Percentiles rank a stretch among this genome's conserved stretches.
Evolutionary conservation across 1,140 invertebrate genomes (phyloP).

Genomic region (Gerris buenoi): DNA sequence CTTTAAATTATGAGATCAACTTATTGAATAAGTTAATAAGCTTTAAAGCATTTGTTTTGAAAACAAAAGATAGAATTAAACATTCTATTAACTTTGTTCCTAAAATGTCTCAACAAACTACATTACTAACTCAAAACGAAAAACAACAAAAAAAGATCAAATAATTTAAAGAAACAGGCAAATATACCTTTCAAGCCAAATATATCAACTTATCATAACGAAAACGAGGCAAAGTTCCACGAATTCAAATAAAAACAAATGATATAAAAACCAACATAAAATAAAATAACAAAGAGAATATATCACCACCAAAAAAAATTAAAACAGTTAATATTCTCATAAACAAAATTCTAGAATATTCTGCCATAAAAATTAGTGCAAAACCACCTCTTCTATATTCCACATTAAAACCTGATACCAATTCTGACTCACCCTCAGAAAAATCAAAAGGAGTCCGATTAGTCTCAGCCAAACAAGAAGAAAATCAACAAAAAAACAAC

Average conservation of each 20-base stretch:
- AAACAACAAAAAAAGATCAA: constrained; percentile 32
- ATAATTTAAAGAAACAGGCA: constrained; percentile 36
- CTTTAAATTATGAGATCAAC: constrained; percentile 35
- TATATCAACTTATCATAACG: constrained; percentile 28
- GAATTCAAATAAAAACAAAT: background rate
- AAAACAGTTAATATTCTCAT: constrained; percentile 39
- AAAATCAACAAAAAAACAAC: constrained; percentile 38
- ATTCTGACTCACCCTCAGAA: constrained; percentile 53
- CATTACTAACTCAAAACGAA: constrained; percentile 25
- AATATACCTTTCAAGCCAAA: constrained; percentile 38
- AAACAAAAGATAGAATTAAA: constrained; percentile 33
- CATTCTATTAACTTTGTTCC: constrained; percentile 21
- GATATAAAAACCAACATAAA: background rate
- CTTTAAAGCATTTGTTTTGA: constrained; percentile 40
- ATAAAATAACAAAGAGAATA: background rate
- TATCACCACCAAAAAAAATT: constrained; percentile 34
- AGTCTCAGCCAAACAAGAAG: constrained; percentile 46
- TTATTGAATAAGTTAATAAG: constrained; percentile 33
- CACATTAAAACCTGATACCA: constrained; percentile 61
- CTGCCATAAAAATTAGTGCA: constrained; percentile 54
- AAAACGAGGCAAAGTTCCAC: background rate
- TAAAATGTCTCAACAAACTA: constrained; percentile 7
- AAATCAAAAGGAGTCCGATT: constrained; percentile 66
- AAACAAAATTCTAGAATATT: constrained; percentile 53
- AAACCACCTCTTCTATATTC: constrained; percentile 50